Evolutionary conservation across 2,797 vertebrate species (phyloP).

Genomic region (Oryzias dopingdopingensis): DNA sequence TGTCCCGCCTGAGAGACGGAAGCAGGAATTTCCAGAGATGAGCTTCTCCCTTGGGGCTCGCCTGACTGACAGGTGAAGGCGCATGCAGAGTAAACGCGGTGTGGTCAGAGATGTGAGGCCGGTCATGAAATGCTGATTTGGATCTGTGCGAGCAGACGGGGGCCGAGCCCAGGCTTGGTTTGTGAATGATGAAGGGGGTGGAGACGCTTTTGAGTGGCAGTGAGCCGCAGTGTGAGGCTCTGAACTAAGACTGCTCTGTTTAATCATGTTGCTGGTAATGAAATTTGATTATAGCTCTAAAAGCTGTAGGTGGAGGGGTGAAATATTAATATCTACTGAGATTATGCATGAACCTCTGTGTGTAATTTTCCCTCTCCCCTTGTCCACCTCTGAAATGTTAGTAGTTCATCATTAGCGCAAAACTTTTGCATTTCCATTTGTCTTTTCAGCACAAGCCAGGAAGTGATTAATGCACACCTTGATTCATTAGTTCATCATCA

Average conservation of each 20-base stretch:
- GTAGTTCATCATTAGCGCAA: conserved; percentile 99
- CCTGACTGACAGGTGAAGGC: conserved; percentile 67
- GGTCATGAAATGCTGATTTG: conserved; percentile 65
- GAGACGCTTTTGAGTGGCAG: conserved; percentile 64
- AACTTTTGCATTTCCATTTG: conserved; percentile 97
- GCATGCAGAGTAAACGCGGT: conserved; percentile 37
- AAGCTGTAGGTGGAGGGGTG: conserved; percentile 81
- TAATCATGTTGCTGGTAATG: conserved; percentile 99
- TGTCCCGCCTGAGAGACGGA: conserved; percentile 33
- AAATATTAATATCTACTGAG: conserved; percentile 99
- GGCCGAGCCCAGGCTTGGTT: conserved; percentile 17
- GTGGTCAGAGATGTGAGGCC: conserved; percentile 62
- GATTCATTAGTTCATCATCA: conserved; percentile 99
- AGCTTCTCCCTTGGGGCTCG: conserved; percentile 40
- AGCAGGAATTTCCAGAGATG: conserved; percentile 32
- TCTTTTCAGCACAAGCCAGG: conserved; percentile 85
- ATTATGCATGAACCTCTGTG: conserved; percentile 99
- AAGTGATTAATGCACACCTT: conserved; percentile 96
- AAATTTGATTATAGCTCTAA: conserved; percentile 99
- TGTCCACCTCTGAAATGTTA: conserved; percentile 97
- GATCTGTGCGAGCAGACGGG: conserved; percentile 50
- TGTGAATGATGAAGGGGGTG: conserved; percentile 65
- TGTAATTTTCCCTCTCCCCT: conserved; percentile 95
- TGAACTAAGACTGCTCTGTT: conserved; percentile 92
- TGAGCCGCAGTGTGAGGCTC: conserved; percentile 61